A percentile compares a stretch with the other conserved stretches of the same genome.
These are phyloP conservation scores for Oasisia sp. DNA, from an alignment of 2,888 invertebrate species.

Conservation along the genomic window DNA sequence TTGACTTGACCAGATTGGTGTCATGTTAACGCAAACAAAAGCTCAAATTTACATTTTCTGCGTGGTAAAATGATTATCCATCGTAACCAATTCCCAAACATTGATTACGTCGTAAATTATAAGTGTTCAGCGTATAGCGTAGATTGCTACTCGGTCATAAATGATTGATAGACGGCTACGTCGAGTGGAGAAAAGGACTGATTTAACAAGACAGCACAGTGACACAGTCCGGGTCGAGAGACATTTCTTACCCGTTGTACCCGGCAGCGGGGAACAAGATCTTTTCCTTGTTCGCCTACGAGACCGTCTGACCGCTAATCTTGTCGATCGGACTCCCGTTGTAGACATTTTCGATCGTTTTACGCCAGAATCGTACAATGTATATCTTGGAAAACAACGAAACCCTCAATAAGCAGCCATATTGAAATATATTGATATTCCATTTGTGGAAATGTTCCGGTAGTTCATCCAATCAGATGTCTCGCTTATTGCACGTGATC, in stretches of 20 bases:
- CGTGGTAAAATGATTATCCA: not conserved
- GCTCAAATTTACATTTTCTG: not conserved
- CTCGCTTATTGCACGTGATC: constrained; percentile 20
- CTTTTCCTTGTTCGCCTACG: constrained; percentile 31
- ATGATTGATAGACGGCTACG: constrained; percentile 18
- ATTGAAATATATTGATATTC: constrained; percentile 40
- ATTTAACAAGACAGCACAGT: constrained; percentile 1
- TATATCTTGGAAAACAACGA: constrained; percentile 14
- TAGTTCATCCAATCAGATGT: constrained; percentile 29
- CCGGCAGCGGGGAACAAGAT: constrained; percentile 31
- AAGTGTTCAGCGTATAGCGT: not conserved
- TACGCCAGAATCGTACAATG: not conserved
- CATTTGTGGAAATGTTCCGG: constrained; percentile 33
- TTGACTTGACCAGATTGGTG: not conserved
- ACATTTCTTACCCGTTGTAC: constrained; percentile 31
- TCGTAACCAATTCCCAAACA: not conserved
- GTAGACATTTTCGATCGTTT: constrained; percentile 35
- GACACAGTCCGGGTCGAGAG: not conserved
- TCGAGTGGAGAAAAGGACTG: constrained; percentile 20
- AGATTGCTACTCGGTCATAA: not conserved
- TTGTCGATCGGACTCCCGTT: constrained; percentile 29
- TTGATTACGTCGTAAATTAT: not conserved
- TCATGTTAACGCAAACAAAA: not conserved
- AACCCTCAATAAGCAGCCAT: constrained; percentile 34
- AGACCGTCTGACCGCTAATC: constrained; percentile 35